Base-by-base conservation (phyloP, 2,113 vertebrate genomes). In the Spea multiplicata region DNA sequence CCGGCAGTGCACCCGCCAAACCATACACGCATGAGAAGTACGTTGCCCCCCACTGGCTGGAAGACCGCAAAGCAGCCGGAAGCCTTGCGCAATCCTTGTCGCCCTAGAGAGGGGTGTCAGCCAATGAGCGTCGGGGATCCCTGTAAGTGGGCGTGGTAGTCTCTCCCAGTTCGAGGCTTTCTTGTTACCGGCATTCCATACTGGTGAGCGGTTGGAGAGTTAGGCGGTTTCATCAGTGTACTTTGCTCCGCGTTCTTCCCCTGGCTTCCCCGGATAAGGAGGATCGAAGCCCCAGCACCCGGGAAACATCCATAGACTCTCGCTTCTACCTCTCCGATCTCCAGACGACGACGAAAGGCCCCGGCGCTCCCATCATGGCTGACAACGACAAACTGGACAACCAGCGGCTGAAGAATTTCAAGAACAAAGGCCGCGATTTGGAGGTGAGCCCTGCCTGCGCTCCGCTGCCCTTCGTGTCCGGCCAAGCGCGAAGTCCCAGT, bases 381-480 rank as follows among this genome's bases (percentile, higher is more conserved):
- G 96, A 98, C 92, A 95, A 94, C 94, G 96, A 98, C 89, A 97
- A 97, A 90, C 91, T 96, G 90, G 96, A 97, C 91, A 98, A 98
- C 92, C 96, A 98, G 85, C 93, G 96, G 88, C 91, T 97, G 90
- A 98, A 97, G 92, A 97, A 98, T 92, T 98, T 98, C 90, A 98
- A 98, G 92, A 98, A 98, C 89, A 98, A 98, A 91, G 96, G 96
- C 85, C 95, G 96, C 81, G 96, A 98, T 94, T 90, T 97, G 89
- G 96, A 98, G 95, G 96, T 97, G 93, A 90, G 82, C 83, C 78
- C 50, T 44, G 44, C 7, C 13, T 12, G 30, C 50, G 7, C 7
- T 3, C 13, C 61, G 4, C 16, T n/a, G 44, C 17, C 16, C 7
- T 3, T 8, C 14, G n/a, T 1, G 9, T 6, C 14, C 45, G 53